Evolutionary conservation across 2,113 vertebrate species (phyloP), one percentile per base, ranked within the genome.

Genomic region (Indri indri): DNA sequence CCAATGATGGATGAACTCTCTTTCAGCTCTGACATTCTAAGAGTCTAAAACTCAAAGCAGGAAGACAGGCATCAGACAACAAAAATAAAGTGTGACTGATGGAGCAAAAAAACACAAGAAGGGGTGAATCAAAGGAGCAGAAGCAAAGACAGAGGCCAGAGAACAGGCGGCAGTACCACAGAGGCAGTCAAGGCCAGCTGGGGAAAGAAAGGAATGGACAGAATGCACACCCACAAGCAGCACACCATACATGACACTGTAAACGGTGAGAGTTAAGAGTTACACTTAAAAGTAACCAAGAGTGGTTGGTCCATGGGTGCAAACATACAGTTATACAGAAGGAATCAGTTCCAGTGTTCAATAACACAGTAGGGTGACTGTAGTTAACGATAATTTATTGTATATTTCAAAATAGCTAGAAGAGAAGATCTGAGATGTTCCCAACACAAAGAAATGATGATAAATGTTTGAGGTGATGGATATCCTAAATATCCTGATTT

Each of bases 21-120:
- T 23, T 27, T 76, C 59, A 82, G 86, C 45, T 66, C 63, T 76
- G 74, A 90, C 57, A 66, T 22, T 63, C 61, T 10, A 23, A 40
- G 50, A 93, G 52, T 88, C 63, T 90, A 68, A 93, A 97, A 86
- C 68, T 91, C 90, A 84, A 65, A 83, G n/a, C 65, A 81, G 40
- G 52, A 68, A 70, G 50, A 77, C 2, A 77, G 11, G 22, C 57
- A 45, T 37, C 47, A 8, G 61, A 63, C 54, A 71, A 71, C 18
- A 88, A 77, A 88, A 85, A 73, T n/a, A 82, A 87, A 70, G 47
- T 23, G 42, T 79, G 61, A 92, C 45, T 3, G 74, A 40, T 8
- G 13, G 32, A 25, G 5, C 16, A 0, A 37, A 4, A 20, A 18
- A 27, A 74, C 45, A 42, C 17, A 18, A 11, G 6, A 23, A 25